Percentiles rank a stretch among this genome's conserved stretches.
Evolutionary conservation across 2,113 vertebrate genomes (phyloP).

Genomic region (Ciconia boyciana): DNA sequence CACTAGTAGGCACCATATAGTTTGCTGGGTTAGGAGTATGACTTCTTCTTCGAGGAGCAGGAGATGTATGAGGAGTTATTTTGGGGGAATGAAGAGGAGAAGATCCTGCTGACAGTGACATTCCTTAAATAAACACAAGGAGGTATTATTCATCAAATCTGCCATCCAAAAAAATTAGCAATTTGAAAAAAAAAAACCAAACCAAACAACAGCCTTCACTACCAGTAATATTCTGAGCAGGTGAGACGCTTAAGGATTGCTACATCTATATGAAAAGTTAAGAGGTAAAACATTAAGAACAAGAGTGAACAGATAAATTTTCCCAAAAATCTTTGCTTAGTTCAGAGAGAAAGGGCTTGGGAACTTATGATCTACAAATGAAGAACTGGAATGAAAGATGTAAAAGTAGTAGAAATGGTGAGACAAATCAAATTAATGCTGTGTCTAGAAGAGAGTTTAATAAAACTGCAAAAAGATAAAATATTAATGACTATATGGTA

Average conservation of each 20-base stretch:
- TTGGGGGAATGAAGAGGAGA: constrained; percentile 98
- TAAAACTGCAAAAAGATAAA: background rate
- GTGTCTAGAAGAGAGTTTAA: background rate
- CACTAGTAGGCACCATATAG: constrained; percentile 95
- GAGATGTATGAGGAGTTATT: constrained; percentile 98
- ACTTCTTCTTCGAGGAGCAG: constrained; percentile 94
- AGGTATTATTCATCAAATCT: background rate
- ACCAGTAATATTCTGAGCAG: background rate
- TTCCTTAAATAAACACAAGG: constrained; percentile 79
- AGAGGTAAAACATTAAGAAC: background rate
- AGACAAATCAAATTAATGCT: background rate
- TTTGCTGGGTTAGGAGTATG: constrained; percentile 96
- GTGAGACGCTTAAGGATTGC: background rate
- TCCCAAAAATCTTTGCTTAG: background rate
- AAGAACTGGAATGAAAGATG: background rate
- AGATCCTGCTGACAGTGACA: constrained; percentile 97
- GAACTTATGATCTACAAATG: background rate
- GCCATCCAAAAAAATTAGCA: background rate
- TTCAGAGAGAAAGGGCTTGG: background rate
- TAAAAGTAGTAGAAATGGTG: background rate
- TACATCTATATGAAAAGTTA: background rate
- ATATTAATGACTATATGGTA: background rate
- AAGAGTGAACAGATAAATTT: background rate
- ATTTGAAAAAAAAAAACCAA: background rate
- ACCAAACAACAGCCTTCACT: background rate